Evolutionary conservation across 2,797 vertebrate species (phyloP), one percentile per base, ranked within the genome.

Genomic region (Leptodactylus fallax): DNA sequence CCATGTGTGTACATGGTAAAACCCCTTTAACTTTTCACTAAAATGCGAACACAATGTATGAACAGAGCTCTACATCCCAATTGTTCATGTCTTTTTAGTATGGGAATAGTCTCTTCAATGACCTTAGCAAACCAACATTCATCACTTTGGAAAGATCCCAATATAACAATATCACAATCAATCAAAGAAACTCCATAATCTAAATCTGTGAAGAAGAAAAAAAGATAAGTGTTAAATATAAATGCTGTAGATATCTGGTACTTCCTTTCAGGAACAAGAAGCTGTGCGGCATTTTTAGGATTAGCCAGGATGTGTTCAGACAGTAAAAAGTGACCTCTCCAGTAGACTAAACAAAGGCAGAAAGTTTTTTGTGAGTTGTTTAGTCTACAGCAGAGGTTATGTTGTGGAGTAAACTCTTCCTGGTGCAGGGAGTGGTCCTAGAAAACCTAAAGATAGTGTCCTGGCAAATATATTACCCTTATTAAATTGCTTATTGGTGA

Each of bases 231-330:
- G 74, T 88, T 79, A 80, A 79, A 72, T 80, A 85, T 81, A 85
- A 85, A 85, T 65, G 79, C 56, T 76, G 78, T 21, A 79, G 67
- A 88, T 67, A 81, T 82, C 63, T 83, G 67, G 16, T 36, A 81
- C 87, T 88, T 88, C 87, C 87, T 81, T 79, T 63, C 83, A 85
- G 83, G 87, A 85, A 85, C 61, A 77, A 81, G 67, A 85, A 85
- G 76, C 78, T 76, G 86, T 51, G 67, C 69, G 25, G 27, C 67
- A 88, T 88, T 85, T 81, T 85, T 81, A 88, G 82, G 67, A 69
- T 85, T 60, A 88, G 56, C 58, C 87, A 88, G 87, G 87, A 88
- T 85, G 79, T 88, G 77, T 81, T 76, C 67, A 74, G 78, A 65
- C 83, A 85, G 83, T 88, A 81, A 88, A 81, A 88, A 55, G 77